Evolutionary conservation across 1,140 invertebrate genomes (phyloP), one percentile per base, ranked within the genome.

Genomic region (Melipona quadrifasciata): DNA sequence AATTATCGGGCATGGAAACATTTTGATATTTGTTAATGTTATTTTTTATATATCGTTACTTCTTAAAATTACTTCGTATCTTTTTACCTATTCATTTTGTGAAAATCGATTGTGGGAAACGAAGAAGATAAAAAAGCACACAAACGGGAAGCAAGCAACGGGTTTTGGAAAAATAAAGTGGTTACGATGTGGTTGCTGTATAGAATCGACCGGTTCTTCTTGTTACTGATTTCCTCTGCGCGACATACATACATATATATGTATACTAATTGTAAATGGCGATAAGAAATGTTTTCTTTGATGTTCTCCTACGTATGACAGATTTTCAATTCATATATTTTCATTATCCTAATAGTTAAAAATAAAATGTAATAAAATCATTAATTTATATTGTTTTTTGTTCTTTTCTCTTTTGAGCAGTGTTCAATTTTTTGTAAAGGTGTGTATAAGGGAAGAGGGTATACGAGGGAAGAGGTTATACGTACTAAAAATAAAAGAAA

Each of bases 141-240:
- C 19, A 65, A 64, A 51, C 31, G 74, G 55, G 53, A 64, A 57
- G 81, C 80, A 84, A 85, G 88, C 86, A 89, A 84, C 87, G 88
- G 74, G 39, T 31, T 31, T 64, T 64, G 71, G 85, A 89, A 89
- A 89, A 89, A 89, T 89, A 87, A 89, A 47, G 39, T 81, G 71
- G 84, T 86, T 88, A 89, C 87, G 84, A 89, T 86, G 79, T 82
- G 88, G 81, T 89, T 86, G 86, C 74, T 84, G 81, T 89, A 86
- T 81, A 87, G 58, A 61, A 80, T 86, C 85, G 87, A 89, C 88
- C 88, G 88, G 85, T 89, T 89, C 80, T 89, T 89, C 88, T 89
- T 89, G 87, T 89, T 86, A 84, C 78, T 80, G 70, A 81, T 81
- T 89, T 89, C 80, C 87, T 86, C 77, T 55, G 84, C 72, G 80